These are phyloP conservation scores for Pseudobourletiella spinata DNA, from an alignment of 1,140 invertebrate genomes.

Conservation along the genomic window DNA sequence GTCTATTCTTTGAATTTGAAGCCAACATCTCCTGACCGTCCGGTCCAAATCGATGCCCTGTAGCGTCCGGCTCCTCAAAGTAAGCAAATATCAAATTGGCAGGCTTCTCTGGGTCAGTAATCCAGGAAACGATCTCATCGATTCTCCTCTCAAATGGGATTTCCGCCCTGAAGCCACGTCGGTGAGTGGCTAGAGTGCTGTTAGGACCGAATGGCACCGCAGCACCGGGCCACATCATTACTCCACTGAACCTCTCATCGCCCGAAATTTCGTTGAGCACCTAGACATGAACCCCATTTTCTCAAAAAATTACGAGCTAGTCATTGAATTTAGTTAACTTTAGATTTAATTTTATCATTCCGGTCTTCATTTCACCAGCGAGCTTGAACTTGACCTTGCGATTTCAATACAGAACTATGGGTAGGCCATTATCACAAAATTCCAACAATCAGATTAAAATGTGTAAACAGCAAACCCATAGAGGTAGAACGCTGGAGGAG, in stretches of 20 bases:
- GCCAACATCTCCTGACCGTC: constrained; percentile 42
- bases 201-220: constrained; percentile 15
- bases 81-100: constrained; percentile 59
- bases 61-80: constrained; percentile 59
- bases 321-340: too few relatives aligned
- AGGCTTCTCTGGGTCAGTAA: constrained; percentile 48
- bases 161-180: constrained; percentile 40
- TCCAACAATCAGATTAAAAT: too few relatives aligned
- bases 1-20: constrained; percentile 49
- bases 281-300: too few relatives aligned
- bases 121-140: constrained; percentile 57
- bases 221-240: constrained; percentile 51
- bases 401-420: too few relatives aligned
- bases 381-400: too few relatives aligned
- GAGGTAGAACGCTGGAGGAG: constrained; percentile 46
- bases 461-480: too few relatives aligned
- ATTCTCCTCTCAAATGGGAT: constrained; percentile 49
- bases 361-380: too few relatives aligned
- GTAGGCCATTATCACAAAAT: too few relatives aligned
- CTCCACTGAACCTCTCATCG: constrained; percentile 42
- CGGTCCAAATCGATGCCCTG: constrained; percentile 47
- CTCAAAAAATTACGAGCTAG: too few relatives aligned
- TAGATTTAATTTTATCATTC: too few relatives aligned
- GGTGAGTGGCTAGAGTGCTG: constrained; percentile 4
- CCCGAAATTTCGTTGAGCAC: constrained; percentile 46